A percentile compares a stretch with the other conserved stretches of the same genome.
Evolutionary conservation across 92 coral and sea anemone genomes (phyloP).

Genomic region (Zoanthus gigantus): DNA sequence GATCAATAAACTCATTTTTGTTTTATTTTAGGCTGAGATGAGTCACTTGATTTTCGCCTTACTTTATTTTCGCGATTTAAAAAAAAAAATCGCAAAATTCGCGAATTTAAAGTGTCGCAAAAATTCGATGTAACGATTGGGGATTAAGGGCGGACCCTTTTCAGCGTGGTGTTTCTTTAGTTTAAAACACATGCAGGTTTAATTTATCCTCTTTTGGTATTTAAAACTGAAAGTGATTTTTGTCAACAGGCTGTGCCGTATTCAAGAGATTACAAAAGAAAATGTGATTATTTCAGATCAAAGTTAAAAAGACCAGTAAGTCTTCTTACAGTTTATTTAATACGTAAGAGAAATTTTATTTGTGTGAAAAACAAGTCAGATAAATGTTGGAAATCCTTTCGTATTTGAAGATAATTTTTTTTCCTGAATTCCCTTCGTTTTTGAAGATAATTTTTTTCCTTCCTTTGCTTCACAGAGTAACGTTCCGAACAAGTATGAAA

Average conservation of each 20-base stretch:
- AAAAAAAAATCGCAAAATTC: too few species aligned
- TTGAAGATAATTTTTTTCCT: neutral
- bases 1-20: too few species aligned
- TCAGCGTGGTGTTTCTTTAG: too few species aligned
- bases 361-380: neutral
- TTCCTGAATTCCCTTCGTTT: neutral
- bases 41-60: too few species aligned
- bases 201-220: too few species aligned
- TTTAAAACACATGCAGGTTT: too few species aligned
- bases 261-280: conserved; percentile 96
- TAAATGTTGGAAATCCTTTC: too few species aligned
- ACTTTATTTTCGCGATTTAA: too few species aligned
- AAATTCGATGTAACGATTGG: too few species aligned
- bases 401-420: neutral
- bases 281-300: conserved; percentile 97
- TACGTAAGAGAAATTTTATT: neutral
- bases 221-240: neutral
- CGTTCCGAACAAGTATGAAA: conserved; percentile 96
- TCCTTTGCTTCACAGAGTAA: conserved; percentile 70
- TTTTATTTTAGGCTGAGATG: too few species aligned
- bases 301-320: conserved; percentile 98
- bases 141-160: too few species aligned
- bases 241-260: conserved; percentile 89
- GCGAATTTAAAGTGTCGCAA: too few species aligned
- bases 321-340: neutral